Evolutionary conservation across 2,113 vertebrate species (phyloP), one percentile per base, ranked within the genome.

Genomic region (Scartelaos histophorus): DNA sequence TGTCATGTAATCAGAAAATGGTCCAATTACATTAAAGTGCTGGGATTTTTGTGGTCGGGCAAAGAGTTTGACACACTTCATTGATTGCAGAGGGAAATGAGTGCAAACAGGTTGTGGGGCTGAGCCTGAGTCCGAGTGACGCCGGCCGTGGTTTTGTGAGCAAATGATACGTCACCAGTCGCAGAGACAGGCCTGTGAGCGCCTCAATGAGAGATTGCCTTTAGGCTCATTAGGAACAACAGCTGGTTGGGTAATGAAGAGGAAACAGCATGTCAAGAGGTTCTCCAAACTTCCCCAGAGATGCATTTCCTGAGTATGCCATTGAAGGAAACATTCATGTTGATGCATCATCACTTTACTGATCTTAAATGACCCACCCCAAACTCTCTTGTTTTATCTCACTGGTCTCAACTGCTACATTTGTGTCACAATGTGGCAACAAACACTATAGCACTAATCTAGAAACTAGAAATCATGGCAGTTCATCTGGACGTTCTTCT

Each of bases 231-330:
- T 93, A 93, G 91, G 81, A 91, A 90, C 90, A 94, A 90, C 93
- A 94, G 92, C 92, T 93, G 93, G 87, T 93, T 91, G 90, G 89
- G 90, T 94, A 94, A 94, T 94, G 93, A 93, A 94, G 90, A 92
- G 92, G 92, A 93, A 94, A 92, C 87, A 72, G 80, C 73, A 53
- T 93, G 92, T 93, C 92, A 93, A 87, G 86, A 94, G 92, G 91
- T 93, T 93, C 84, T 79, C 73, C 70, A 82, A 89, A 86, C 85
- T 82, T 92, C 93, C 89, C 90, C 58, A 66, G 91, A 93, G 89
- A 93, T 80, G 75, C 81, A 84, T 86, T 89, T 82, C 60, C 83
- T 81, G 71, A 90, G 74, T 86, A 85, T 82, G 79, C 64, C 57
- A 91, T 85, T 80, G 82, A 82, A 83, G 82, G 87, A 77, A 89